These are phyloP conservation scores for Poecilia wingei DNA, from an alignment of 2,797 vertebrate species.

Conservation along the genomic window DNA sequence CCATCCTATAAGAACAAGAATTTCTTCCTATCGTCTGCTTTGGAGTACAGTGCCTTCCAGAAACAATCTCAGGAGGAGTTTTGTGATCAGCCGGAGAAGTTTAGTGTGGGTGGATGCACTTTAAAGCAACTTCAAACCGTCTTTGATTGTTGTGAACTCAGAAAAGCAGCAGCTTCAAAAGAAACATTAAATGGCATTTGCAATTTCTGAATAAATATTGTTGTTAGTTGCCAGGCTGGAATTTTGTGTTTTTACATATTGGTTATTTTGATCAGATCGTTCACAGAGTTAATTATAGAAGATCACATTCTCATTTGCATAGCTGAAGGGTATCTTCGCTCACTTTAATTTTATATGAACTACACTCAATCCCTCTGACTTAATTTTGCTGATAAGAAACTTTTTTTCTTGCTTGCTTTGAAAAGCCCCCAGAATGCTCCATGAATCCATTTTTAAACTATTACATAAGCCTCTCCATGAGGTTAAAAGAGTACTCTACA, in stretches of 20 bases:
- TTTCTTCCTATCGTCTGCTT: conserved; percentile 39
- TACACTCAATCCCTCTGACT: conserved; percentile 49
- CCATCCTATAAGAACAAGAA: conserved; percentile 41
- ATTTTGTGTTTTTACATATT: conserved; percentile 18
- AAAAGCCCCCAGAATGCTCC: conserved; percentile 57
- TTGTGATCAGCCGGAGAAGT: conserved; percentile 49
- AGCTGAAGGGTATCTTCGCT: conserved; percentile 58
- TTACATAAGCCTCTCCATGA: conserved; percentile 48
- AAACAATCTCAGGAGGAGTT: conserved; percentile 57
- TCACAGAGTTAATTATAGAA: conserved; percentile 25
- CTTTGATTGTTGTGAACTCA: conserved; percentile 32
- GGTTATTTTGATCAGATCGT: conserved; percentile 27
- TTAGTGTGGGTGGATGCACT: conserved; percentile 48
- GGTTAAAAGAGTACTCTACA: conserved; percentile 13
- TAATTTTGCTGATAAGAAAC: conserved; percentile 58
- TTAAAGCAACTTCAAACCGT: conserved; percentile 63
- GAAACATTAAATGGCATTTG: conserved; percentile 56
- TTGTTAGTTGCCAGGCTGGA: conserved; percentile 37
- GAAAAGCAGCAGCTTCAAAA: conserved; percentile 32
- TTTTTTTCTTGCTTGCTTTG: conserved; percentile 51
- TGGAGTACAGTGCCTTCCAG: conserved; percentile 50
- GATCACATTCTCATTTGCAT: conserved; percentile 47
- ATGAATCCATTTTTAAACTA: conserved; percentile 49
- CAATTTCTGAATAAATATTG: conserved; percentile 52
- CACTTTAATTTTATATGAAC: conserved; percentile 59